phyloP scores from a whole-genome alignment of 2,113 vertebrate genomes.

The Elanus axillaris region DNA sequence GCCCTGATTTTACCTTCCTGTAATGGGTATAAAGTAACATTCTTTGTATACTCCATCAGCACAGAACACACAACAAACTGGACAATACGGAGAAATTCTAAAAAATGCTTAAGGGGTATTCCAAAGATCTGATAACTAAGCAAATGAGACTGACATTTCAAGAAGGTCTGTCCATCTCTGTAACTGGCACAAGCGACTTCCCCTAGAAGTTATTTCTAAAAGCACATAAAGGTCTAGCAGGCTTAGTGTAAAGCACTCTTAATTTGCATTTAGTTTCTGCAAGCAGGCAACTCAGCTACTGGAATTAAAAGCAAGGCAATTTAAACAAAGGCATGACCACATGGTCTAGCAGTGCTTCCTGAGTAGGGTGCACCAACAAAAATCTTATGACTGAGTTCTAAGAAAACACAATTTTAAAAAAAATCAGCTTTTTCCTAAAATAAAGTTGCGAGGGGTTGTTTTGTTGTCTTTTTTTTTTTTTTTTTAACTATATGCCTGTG shows the following conservation, averaged over 20 bases:
- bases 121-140: neutral
- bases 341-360: neutral
- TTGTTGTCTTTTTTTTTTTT: neutral
- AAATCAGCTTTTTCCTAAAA: neutral
- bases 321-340: neutral
- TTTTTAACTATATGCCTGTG: neutral
- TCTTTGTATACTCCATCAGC: neutral
- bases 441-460: neutral
- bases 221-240: neutral
- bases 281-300: neutral
- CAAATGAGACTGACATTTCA: neutral
- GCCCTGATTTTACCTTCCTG: neutral
- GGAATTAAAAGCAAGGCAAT: neutral
- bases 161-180: neutral
- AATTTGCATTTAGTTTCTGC: neutral
- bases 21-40: neutral
- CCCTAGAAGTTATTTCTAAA: neutral
- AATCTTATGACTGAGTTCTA: neutral
- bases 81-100: neutral
- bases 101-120: neutral
- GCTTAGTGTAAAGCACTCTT: neutral
- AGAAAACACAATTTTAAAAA: neutral
- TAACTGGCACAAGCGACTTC: neutral
- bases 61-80: neutral
- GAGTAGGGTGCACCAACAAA: neutral